phyloP scores from a whole-genome alignment of 64 coral and sea anemone species.

The Catalaphyllia jardinei region DNA sequence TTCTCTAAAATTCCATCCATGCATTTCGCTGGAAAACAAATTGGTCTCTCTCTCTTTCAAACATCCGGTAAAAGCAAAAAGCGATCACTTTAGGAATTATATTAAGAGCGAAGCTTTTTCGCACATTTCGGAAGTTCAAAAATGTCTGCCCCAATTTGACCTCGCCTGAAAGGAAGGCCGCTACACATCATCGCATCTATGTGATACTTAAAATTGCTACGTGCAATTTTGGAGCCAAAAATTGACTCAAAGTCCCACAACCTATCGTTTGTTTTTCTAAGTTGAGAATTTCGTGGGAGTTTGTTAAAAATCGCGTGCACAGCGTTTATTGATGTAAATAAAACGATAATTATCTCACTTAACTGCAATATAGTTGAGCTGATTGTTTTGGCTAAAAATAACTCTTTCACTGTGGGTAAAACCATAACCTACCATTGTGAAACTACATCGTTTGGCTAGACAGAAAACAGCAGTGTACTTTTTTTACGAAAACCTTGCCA shows the following conservation, averaged over 20 bases:
- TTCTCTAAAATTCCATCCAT: neutral
- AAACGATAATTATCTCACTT: neutral
- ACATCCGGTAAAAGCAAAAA: slow-evolving; percentile 10
- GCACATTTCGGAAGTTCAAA: slow-evolving; percentile 14
- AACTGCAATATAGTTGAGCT: neutral
- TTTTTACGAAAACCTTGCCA: neutral
- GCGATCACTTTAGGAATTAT: neutral
- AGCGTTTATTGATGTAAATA: neutral
- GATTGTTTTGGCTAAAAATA: neutral
- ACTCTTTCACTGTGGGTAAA: neutral
- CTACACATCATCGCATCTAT: neutral
- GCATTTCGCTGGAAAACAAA: neutral
- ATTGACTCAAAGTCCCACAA: no score
- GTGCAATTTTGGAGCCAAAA: no score
- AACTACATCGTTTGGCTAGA: neutral
- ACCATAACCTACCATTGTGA: neutral
- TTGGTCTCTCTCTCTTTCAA: neutral
- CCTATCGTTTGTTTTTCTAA: no score
- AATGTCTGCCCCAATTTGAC: neutral
- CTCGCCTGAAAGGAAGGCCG: no score
- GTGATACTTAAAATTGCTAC: no score
- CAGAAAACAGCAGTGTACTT: neutral
- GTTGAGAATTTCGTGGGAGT: neutral
- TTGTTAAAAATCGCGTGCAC: neutral
- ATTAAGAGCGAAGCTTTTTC: neutral